Evolutionary conservation across 1,140 invertebrate species (phyloP).

Genomic region (Pygmarrhopalites habei): DNA sequence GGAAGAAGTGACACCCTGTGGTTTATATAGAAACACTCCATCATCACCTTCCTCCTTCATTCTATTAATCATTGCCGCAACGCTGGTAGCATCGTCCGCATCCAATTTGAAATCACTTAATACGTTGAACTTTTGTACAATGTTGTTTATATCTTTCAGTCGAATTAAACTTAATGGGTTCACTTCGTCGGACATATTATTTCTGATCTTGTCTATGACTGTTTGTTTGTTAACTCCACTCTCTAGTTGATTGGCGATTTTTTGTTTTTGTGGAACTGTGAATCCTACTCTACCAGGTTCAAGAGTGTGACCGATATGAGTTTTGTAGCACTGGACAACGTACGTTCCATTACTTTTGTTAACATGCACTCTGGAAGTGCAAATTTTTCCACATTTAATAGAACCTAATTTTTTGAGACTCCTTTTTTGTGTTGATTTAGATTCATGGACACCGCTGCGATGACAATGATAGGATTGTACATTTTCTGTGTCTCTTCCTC

Average conservation of each 20-base stretch:
- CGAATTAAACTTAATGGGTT: neutral
- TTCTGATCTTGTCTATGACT: neutral
- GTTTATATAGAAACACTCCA: neutral
- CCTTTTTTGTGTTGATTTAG: neutral
- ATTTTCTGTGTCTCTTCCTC: too few species aligned
- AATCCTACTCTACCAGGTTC: neutral
- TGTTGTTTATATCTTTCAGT: neutral
- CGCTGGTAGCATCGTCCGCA: neutral
- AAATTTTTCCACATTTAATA: neutral
- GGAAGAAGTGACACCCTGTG: neutral
- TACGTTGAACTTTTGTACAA: neutral
- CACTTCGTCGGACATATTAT: neutral
- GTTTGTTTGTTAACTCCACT: neutral
- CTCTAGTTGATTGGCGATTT: neutral
- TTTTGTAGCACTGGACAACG: neutral
- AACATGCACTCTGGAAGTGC: neutral
- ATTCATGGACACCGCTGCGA: neutral
- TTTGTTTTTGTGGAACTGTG: neutral
- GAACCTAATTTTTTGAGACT: neutral
- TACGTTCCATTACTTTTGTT: neutral
- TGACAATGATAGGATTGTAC: neutral
- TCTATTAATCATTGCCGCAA: neutral
- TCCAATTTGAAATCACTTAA: neutral
- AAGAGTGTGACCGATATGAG: neutral
- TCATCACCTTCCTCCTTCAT: neutral